These are phyloP conservation scores for Cephalophus harveyi DNA, from an alignment of 2,113 vertebrate species.

Conservation along the genomic window DNA sequence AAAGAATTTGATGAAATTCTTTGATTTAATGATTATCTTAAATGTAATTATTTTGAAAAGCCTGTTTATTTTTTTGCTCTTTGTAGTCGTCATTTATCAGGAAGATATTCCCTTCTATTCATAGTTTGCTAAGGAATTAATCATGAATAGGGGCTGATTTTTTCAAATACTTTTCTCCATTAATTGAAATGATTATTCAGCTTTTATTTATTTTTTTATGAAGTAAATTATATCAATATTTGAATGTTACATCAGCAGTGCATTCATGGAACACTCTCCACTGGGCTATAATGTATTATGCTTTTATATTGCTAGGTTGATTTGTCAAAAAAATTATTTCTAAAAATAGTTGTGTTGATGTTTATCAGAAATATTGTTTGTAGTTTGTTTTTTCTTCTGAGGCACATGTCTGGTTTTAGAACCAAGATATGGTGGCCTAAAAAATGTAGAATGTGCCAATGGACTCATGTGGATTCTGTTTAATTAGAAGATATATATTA, in stretches of 20 bases:
- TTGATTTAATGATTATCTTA: background rate
- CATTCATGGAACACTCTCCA: background rate
- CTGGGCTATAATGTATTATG: background rate
- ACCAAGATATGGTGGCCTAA: background rate
- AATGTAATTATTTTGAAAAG: background rate
- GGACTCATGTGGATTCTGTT: background rate
- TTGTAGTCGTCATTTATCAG: background rate
- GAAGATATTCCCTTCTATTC: background rate
- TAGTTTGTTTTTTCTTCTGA: background rate
- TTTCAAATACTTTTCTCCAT: background rate
- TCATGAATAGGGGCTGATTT: background rate
- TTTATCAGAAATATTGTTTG: background rate
- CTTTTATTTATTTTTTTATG: background rate
- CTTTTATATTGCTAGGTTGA: background rate
- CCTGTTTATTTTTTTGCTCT: background rate
- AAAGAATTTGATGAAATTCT: background rate
- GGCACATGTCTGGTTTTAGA: background rate
- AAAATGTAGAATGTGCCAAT: background rate
- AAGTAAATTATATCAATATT: background rate
- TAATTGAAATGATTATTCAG: background rate
- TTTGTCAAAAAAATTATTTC: background rate
- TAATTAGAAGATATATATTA: background rate
- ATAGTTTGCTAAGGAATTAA: background rate
- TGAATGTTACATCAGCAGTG: background rate
- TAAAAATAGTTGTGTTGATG: background rate